Evolutionary conservation across 2,888 invertebrate species (phyloP), one percentile per base, ranked within the genome.

Genomic region (Eristalis intricaria): DNA sequence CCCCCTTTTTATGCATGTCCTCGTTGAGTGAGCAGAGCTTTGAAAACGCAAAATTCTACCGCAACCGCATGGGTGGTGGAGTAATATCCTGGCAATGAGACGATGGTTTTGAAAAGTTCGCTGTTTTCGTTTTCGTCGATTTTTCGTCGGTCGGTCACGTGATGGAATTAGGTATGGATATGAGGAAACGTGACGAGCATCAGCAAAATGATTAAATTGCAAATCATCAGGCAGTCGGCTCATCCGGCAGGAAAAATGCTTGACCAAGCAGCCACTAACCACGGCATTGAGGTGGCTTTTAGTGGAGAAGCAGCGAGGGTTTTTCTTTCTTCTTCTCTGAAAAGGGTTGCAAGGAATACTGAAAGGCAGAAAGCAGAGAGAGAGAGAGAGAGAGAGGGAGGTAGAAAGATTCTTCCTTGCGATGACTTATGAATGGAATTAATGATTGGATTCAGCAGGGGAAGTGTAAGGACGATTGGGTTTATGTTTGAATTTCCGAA

Each of bases 161-260:
- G 43, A 84, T 74, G 60, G 79, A 75, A 84, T 79, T 70, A 66
- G 74, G 69, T 70, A 60, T 65, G 64, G 79, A 79, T 74, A 69
- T 75, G 56, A 38, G 61, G 32, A 40, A 75, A 75, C 84, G 80
- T 84, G 84, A 80, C 75, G 70, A 29, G 75, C 65, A 76, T 84
- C 40, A 15, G 70, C 15, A 56, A 84, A 32, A 64, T 84, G 80
- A 74, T 76, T 80, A 75, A 76, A 84, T 80, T 84, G 80, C 80
- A 75, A 79, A 79, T 79, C 70, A 79, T 84, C 79, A 50, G 65
- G 60, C 38, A 64, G 40, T 56, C 76, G 29, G 32, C 60, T 64
- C 73, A 70, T 8, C 70, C 38, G 32, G 26, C 40, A 56, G 22
- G 1, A 19, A 63, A 56, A 50, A 38, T 60, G 26, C 71, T 7